Percentiles rank a stretch among this genome's conserved stretches.
phyloP scores from a whole-genome alignment of 2,113 vertebrate species.

The Oreochromis aureus region DNA sequence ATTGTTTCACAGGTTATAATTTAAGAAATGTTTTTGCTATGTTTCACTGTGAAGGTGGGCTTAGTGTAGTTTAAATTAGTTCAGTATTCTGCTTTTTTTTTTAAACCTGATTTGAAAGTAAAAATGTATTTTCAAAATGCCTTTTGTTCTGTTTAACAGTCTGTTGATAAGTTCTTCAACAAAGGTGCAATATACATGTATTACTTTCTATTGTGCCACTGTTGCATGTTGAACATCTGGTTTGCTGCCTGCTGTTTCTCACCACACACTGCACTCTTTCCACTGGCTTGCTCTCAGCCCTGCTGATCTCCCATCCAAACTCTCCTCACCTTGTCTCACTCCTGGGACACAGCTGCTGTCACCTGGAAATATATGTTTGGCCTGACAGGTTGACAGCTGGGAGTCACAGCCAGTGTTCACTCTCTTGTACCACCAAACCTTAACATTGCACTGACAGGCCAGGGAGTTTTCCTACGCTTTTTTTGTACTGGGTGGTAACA shows the following conservation, averaged over 20 bases:
- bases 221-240: not conserved
- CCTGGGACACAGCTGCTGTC: constrained; percentile 24
- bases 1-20: not conserved
- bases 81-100: not conserved
- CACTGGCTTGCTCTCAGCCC: not conserved
- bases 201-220: not conserved
- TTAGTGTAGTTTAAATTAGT: not conserved
- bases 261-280: not conserved
- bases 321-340: not conserved
- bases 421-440: not conserved
- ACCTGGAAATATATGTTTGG: constrained; percentile 41
- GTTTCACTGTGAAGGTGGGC: not conserved
- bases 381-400: constrained; percentile 50
- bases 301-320: not conserved
- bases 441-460: constrained; percentile 23
- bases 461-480: not conserved
- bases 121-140: not conserved
- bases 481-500: not conserved
- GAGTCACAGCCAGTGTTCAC: constrained; percentile 19
- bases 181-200: not conserved
- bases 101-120: not conserved
- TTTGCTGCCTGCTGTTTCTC: not conserved
- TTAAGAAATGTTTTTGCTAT: not conserved
- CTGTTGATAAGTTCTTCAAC: not conserved
- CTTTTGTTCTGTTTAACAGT: not conserved